These are phyloP conservation scores for Forbesichthys papilliferus DNA, from an alignment of 2,113 vertebrate species.

Conservation along the genomic window DNA sequence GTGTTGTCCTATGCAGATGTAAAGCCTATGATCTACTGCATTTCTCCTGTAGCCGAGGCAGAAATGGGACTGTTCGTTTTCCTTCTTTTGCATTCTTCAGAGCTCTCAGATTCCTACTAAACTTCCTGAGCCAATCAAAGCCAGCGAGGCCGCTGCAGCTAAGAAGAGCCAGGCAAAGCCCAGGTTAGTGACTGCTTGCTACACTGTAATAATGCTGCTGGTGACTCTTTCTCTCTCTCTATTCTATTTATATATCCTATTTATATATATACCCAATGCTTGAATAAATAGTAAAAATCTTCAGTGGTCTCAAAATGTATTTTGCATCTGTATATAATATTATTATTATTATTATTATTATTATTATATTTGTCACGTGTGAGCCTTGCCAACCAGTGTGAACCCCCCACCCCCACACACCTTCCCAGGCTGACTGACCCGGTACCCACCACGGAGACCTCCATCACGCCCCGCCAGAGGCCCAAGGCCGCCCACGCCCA, in stretches of 20 bases:
- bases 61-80: not conserved
- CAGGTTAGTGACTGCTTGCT: slow-evolving; percentile 77
- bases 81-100: slow-evolving; percentile 64
- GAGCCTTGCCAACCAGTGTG: slow-evolving; percentile 36
- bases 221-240: too few relatives aligned
- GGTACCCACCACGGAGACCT: slow-evolving; percentile 95
- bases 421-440: slow-evolving; percentile 89
- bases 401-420: slow-evolving; percentile 11
- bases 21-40: not conserved
- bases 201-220: not conserved
- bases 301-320: too few relatives aligned
- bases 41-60: not conserved
- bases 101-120: slow-evolving; percentile 90
- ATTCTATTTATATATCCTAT: too few relatives aligned
- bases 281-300: too few relatives aligned
- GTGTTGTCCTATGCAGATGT: not conserved
- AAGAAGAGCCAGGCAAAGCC: slow-evolving; percentile 92
- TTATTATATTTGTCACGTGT: not conserved
- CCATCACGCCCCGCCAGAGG: slow-evolving; percentile 95
- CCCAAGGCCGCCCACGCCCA: slow-evolving; percentile 96
- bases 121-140: slow-evolving; percentile 95
- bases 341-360: too few relatives aligned
- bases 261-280: too few relatives aligned
- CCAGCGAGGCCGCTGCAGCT: slow-evolving; percentile 94
- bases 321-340: too few relatives aligned